Evolutionary conservation across 2,888 invertebrate genomes (phyloP), one percentile per base, ranked within the genome.

Genomic region (Unio pictorum): DNA sequence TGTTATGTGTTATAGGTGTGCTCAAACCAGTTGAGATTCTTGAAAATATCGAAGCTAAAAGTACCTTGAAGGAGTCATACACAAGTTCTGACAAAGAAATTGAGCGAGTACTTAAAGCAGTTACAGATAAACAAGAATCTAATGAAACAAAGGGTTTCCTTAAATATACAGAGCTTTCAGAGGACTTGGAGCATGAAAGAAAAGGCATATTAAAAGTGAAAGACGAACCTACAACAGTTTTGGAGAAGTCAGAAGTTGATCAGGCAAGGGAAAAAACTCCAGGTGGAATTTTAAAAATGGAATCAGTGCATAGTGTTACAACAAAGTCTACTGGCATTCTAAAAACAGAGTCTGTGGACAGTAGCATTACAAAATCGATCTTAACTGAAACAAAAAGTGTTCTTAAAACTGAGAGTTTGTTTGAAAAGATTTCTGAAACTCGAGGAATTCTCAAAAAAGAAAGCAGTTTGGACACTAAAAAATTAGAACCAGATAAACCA

Each of bases 361-460:
- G 68, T 26, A 78, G 78, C 30, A 68, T 72, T 15, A 74, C 62
- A 7, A 76, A 78, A 26, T 23, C 30, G 17, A 26, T 63, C 7
- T 69, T 73, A 3, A 71, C 69, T 69, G 83, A 83, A 58, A 75
- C 80, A 20, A 79, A 76, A 59, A 78, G 81, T 64, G 80, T 80
- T 63, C 72, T 84, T 20, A 81, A 83, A 73, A 72, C 69, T 66
- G 71, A 71, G n/a, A 23, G 66, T 4, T 67, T 68, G 5, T 15
- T 67, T 7, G 73, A 73, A 34, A 61, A 26, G n/a, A 55, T 23
- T 28, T 59, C 68, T 20, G 65, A 68, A 62, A 55, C 65, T n/a
- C 59, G 71, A 73, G 75, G 81, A 59, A 83, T 82, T 67, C 72
- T 82, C 18, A 84, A 85, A 66, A 84, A 80, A 67, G 82, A 83